phyloP scores from a whole-genome alignment of 2,888 invertebrate genomes.

The Neoascia interrupta region DNA sequence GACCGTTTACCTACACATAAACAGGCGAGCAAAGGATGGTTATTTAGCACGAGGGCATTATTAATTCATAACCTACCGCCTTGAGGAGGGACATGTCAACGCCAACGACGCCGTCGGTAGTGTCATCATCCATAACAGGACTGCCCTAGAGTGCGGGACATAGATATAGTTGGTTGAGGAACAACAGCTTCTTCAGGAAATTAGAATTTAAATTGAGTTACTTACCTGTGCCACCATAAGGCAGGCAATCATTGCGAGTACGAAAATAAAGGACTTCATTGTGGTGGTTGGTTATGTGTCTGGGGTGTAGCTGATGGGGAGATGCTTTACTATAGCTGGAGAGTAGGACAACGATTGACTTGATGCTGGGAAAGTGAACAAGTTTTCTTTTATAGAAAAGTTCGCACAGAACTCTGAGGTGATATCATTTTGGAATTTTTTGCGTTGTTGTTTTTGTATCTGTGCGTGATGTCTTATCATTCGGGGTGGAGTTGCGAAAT shows the following conservation, averaged over 20 bases:
- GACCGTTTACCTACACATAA: slow-evolving; percentile 4
- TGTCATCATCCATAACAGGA: slow-evolving; percentile 5
- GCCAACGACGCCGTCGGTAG: neutral
- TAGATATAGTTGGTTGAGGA: slow-evolving; percentile 24
- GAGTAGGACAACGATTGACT: slow-evolving; percentile 41
- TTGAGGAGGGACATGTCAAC: slow-evolving; percentile 7
- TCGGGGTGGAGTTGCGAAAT: slow-evolving; percentile 20
- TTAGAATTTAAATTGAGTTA: slow-evolving; percentile 65
- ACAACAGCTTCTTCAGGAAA: slow-evolving; percentile 51
- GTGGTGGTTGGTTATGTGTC: slow-evolving; percentile 3
- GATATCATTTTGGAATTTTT: neutral
- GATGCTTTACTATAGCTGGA: too few relatives aligned
- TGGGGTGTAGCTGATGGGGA: neutral
- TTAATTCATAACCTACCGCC: slow-evolving; percentile 55
- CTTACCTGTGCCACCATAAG: slow-evolving; percentile 58
- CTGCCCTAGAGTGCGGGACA: slow-evolving; percentile 20
- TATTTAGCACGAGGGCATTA: slow-evolving; percentile 31
- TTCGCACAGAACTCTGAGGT: slow-evolving; percentile 12
- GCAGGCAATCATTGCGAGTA: slow-evolving; percentile 52
- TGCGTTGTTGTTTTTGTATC: too few relatives aligned
- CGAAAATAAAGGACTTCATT: slow-evolving; percentile 58
- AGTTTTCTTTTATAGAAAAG: slow-evolving; percentile 52
- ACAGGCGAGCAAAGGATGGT: neutral
- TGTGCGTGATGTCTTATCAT: slow-evolving; percentile 17
- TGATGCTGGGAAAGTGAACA: slow-evolving; percentile 29